Percentiles rank a stretch among this genome's conserved stretches.
These are phyloP conservation scores for Trachymyrmex septentrionalis DNA, from an alignment of 1,140 invertebrate genomes.

Conservation along the genomic window DNA sequence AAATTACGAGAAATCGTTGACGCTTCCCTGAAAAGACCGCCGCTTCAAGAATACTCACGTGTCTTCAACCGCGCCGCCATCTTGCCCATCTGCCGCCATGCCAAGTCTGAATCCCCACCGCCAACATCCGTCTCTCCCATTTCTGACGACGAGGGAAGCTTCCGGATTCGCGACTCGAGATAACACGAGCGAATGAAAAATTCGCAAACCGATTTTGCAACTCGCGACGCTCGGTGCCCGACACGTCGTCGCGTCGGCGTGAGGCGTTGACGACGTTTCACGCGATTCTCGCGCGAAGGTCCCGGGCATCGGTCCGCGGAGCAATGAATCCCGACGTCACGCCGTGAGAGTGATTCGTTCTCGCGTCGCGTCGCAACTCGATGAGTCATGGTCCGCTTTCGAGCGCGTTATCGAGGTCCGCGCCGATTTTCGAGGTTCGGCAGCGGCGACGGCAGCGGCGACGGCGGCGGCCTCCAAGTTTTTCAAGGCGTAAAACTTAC, in stretches of 20 bases:
- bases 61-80: conserved; percentile 69
- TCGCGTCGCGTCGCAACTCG: conserved; percentile 60
- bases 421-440: conserved; percentile 30
- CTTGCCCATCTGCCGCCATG: conserved; percentile 69
- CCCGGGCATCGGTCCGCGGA: conserved; percentile 52
- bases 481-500: too few relatives aligned
- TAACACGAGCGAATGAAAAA: conserved; percentile 55
- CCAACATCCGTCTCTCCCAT: conserved; percentile 48
- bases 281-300: conserved; percentile 17
- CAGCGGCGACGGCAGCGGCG: neutral
- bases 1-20: neutral
- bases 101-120: conserved; percentile 64
- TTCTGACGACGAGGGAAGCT: conserved; percentile 35
- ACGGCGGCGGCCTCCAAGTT: neutral
- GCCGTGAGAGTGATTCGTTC: conserved; percentile 67
- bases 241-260: neutral
- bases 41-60: conserved; percentile 66
- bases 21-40: neutral
- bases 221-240: neutral
- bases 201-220: conserved; percentile 17
- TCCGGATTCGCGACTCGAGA: conserved; percentile 58
- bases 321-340: conserved; percentile 67
- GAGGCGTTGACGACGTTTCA: neutral
- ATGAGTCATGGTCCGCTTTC: conserved; percentile 66
- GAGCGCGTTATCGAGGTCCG: conserved; percentile 58